Percentiles rank a stretch among this genome's conserved stretches.
Evolutionary conservation across 2,113 vertebrate genomes (phyloP).

Genomic region (Notothenia rossii): DNA sequence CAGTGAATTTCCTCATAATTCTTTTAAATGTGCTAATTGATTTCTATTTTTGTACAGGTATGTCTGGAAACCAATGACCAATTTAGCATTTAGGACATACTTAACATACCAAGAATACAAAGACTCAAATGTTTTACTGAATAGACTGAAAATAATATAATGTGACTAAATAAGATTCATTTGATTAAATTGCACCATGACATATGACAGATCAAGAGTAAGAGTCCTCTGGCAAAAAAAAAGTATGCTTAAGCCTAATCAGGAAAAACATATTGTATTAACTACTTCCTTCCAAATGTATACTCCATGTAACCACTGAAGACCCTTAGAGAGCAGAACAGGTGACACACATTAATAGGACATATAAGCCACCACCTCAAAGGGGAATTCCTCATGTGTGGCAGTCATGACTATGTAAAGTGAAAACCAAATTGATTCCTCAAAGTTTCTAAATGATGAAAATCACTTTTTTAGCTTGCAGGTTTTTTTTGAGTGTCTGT

Average conservation of each 20-base stretch:
- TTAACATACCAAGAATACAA: neutral
- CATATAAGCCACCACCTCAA: neutral
- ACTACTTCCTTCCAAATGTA: neutral
- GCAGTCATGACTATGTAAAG: neutral
- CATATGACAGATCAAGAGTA: too few species aligned
- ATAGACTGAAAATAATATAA: neutral
- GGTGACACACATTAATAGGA: neutral
- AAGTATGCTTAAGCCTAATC: too few species aligned
- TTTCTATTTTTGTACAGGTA: neutral
- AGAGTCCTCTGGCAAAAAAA: too few species aligned
- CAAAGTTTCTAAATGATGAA: too few species aligned
- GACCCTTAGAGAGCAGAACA: neutral
- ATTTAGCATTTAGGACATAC: neutral
- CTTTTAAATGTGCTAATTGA: neutral
- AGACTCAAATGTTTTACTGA: neutral
- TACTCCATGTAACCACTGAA: neutral
- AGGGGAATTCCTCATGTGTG: neutral
- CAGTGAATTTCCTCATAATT: neutral
- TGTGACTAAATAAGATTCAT: neutral
- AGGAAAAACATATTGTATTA: too few species aligned
- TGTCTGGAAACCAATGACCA: neutral
- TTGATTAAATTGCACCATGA: neutral
- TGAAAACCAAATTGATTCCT: neutral
- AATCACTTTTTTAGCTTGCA: neutral
- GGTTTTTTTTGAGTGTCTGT: neutral